Evolutionary conservation across 2,888 invertebrate species (phyloP), one percentile per base, ranked within the genome.

Genomic region (Cataglyphis altisquamis): DNA sequence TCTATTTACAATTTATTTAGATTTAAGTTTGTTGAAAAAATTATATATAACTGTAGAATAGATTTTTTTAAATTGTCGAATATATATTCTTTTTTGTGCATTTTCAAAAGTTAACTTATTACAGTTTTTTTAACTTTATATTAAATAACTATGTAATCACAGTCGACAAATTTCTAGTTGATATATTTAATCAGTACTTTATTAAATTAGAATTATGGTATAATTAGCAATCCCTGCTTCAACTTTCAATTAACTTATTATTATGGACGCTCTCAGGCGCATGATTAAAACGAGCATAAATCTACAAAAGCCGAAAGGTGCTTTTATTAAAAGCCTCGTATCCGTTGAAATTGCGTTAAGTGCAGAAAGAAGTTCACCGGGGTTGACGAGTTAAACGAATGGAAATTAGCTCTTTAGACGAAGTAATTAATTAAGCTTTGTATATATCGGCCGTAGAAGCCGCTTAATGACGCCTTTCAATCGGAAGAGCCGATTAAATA

Each of bases 341-440:
- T 55, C 25, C 25, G 25, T 77, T 9, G 52, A 78, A 57, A 78
- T 78, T 78, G 18, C 32, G 8, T 78, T 70, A 41, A 60, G 39
- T 12, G n/a, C 18, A 5, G 39, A 60, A 45, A 80, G 21, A 72
- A 60, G 52, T 80, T 80, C 36, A 80, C 12, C 45, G 15, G 48
- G 45, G 45, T 52, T 52, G 41, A 39, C 29, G 36, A 60, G 36
- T 78, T 57, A 72, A 80, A 60, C 45, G 45, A 80, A 60, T 60
- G 45, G 36, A 60, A 80, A 80, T 80, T 72, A 73, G 21, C 45
- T 72, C 73, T 78, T 72, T 18, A 60, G 45, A 62, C 78, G 45
- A 36, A 72, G 45, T 45, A 72, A 77, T 77, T 77, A 77, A 72
- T 80, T 45, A 80, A 80, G 60, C 73, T 72, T 80, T 80, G 55